Conservation (phyloP, 2,113 vertebrate species). For the Peromyscus maniculatus region DNA sequence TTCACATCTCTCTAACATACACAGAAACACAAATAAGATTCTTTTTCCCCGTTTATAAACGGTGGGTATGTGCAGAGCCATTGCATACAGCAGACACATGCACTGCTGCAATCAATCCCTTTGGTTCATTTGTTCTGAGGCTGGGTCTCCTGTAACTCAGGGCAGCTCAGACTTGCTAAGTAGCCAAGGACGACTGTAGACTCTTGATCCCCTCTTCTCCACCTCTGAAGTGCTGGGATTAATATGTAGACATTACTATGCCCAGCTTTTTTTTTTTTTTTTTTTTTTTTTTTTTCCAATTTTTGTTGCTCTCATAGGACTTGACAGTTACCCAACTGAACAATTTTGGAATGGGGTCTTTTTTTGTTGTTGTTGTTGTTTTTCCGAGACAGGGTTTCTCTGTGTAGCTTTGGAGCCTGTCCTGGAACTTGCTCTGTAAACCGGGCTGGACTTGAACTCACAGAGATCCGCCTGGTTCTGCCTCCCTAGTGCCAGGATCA, state of each 20-base stretch:
- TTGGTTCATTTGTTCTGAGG: neutral
- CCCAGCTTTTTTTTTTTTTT: neutral
- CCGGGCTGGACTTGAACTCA: no score
- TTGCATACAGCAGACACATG: neutral
- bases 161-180: neutral
- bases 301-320: neutral
- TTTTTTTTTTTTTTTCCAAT: neutral
- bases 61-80: neutral
- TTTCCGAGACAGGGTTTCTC: no score
- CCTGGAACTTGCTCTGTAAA: no score
- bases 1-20: neutral
- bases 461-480: no score
- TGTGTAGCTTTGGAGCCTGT: no score
- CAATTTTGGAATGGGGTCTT: neutral
- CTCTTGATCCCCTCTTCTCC: neutral
- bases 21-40: neutral
- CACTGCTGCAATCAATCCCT: neutral
- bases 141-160: neutral
- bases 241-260: neutral
- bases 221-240: neutral
- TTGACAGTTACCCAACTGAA: neutral
- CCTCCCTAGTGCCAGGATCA: no score
- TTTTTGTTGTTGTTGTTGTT: neutral
- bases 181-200: neutral
- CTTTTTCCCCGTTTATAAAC: neutral